Conservation (phyloP, 2,797 vertebrate species). For the Sebastes diaconus region DNA sequence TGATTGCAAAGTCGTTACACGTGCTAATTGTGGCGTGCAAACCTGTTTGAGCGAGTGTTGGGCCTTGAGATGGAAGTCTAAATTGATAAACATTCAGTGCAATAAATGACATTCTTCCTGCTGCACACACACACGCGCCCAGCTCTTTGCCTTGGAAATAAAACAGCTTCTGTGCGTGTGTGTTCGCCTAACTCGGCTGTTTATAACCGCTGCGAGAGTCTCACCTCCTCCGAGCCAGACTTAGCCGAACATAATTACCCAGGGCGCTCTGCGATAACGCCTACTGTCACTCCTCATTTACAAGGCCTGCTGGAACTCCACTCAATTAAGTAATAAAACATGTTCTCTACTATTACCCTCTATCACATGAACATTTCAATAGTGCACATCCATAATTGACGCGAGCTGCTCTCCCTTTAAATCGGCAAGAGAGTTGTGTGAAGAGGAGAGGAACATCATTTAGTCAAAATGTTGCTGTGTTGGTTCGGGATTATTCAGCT, state of each 20-base stretch:
- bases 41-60: slow-evolving; percentile 56
- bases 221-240: slow-evolving; percentile 68
- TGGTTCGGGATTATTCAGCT: slow-evolving; percentile 11
- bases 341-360: slow-evolving; percentile 71
- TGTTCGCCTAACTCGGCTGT: slow-evolving; percentile 42
- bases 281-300: slow-evolving; percentile 80
- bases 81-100: slow-evolving; percentile 47
- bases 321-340: slow-evolving; percentile 78
- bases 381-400: slow-evolving; percentile 70
- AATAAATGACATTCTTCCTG: slow-evolving; percentile 42
- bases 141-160: slow-evolving; percentile 31
- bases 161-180: slow-evolving; percentile 25
- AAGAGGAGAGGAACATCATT: slow-evolving; percentile 43
- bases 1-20: slow-evolving; percentile 74
- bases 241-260: slow-evolving; percentile 75
- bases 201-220: slow-evolving; percentile 57
- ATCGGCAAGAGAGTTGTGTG: slow-evolving; percentile 59
- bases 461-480: slow-evolving; percentile 53
- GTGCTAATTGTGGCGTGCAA: slow-evolving; percentile 68
- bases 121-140: background rate
- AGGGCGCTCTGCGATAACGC: slow-evolving; percentile 69
- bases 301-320: slow-evolving; percentile 75
- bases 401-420: slow-evolving; percentile 56
- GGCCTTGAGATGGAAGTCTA: slow-evolving; percentile 44
- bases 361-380: slow-evolving; percentile 67